Conservation (phyloP, 2,888 invertebrate species). For the Phorcus lineatus region DNA sequence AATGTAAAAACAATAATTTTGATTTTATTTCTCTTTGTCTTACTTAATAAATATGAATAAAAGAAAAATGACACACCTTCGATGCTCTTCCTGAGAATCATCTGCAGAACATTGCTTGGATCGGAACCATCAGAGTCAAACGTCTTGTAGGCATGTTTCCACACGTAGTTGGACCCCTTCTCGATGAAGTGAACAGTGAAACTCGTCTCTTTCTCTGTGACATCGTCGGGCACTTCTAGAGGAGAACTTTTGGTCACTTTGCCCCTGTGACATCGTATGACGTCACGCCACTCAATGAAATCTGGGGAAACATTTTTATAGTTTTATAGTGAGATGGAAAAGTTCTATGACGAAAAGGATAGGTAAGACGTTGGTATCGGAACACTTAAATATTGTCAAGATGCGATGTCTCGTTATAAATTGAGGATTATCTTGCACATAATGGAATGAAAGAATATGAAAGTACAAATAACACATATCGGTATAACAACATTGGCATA, state of each 20-base stretch:
- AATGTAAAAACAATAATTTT: too few species aligned
- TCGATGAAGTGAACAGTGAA: neutral
- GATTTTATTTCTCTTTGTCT: too few species aligned
- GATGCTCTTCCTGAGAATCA: neutral
- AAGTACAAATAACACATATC: too few species aligned
- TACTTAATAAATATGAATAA: too few species aligned
- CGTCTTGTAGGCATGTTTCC: neutral
- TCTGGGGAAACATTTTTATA: neutral
- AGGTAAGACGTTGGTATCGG: too few species aligned
- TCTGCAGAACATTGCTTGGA: neutral
- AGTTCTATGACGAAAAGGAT: too few species aligned
- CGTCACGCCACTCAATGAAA: neutral
- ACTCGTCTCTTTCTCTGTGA: neutral
- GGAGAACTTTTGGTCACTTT: neutral
- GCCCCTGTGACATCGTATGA: neutral
- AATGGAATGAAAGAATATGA: too few species aligned
- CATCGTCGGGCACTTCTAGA: neutral
- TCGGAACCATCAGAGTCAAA: neutral
- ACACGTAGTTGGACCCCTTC: neutral
- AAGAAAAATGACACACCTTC: neutral
- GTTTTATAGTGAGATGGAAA: too few species aligned
- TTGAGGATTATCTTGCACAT: too few species aligned
- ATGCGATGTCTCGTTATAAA: too few species aligned
- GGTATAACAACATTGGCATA: too few species aligned
- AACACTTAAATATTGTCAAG: too few species aligned